Conservation (phyloP, 2,888 invertebrate species). For the Trichopoda pennipes region DNA sequence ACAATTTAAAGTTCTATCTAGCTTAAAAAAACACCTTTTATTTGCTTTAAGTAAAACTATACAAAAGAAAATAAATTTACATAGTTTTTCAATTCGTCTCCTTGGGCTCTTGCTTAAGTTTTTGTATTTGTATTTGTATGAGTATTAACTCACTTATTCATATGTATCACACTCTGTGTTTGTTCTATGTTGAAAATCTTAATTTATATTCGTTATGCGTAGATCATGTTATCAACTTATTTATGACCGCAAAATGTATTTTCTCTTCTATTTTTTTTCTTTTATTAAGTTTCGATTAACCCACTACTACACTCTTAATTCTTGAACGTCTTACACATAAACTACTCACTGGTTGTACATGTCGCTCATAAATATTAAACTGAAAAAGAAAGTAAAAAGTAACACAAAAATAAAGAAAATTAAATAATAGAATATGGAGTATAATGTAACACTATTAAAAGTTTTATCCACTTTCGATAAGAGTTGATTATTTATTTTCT, state of each 20-base stretch:
- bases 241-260: slow-evolving; percentile 68
- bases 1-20: too few species aligned
- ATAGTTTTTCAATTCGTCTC: neutral
- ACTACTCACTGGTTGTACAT: neutral
- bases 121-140: neutral
- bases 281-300: neutral
- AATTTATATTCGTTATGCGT: slow-evolving; percentile 70
- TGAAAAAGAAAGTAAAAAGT: neutral
- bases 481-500: slow-evolving; percentile 25
- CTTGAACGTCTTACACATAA: neutral
- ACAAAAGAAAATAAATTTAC: neutral
- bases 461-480: slow-evolving; percentile 65
- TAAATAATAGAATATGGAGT: neutral
- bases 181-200: slow-evolving; percentile 39
- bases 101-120: neutral
- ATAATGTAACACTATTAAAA: slow-evolving; percentile 50
- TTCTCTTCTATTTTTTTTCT: slow-evolving; percentile 13
- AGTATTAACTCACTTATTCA: neutral
- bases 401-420: neutral
- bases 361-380: slow-evolving; percentile 18
- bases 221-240: slow-evolving; percentile 72
- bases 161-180: slow-evolving; percentile 5
- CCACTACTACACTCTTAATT: too few species aligned
- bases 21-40: too few species aligned
- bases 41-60: too few species aligned